A percentile compares a stretch with the other conserved stretches of the same genome.
Conservation (phyloP, 2,888 invertebrate species). For the Minunthozetes semirufus region DNA sequence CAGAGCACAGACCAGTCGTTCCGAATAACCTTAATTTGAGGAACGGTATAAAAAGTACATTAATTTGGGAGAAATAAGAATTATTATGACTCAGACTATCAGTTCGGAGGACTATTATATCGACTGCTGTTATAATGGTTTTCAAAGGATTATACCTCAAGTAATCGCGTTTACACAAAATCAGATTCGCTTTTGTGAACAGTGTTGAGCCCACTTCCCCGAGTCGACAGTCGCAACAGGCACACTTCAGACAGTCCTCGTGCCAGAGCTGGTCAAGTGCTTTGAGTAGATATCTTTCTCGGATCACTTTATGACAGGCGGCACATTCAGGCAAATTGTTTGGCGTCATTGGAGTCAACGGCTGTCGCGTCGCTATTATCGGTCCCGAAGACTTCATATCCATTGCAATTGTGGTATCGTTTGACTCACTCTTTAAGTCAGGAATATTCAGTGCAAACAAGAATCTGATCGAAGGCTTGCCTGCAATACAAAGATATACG, state of each 20-base stretch:
- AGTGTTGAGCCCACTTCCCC: conserved; percentile 86
- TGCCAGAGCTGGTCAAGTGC: conserved; percentile 88
- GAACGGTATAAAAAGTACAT: not conserved
- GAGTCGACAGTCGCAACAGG: conserved; percentile 82
- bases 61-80: not conserved
- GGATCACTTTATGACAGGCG: conserved; percentile 42
- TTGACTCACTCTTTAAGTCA: conserved; percentile 6
- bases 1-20: conserved; percentile 58
- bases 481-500: conserved; percentile 20
- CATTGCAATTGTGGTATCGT: not conserved
- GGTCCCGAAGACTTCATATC: not conserved
- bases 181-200: conserved; percentile 82
- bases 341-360: not conserved
- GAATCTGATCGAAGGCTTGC: not conserved
- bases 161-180: conserved; percentile 84
- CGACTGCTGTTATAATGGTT: not conserved
- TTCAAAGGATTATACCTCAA: conserved; percentile 60
- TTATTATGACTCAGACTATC: not conserved
- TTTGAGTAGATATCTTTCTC: conserved; percentile 62
- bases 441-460: not conserved
- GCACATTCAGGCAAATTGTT: conserved; percentile 40
- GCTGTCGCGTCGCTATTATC: not conserved
- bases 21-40: conserved; percentile 41
- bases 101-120: no score
- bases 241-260: conserved; percentile 85